Base-by-base conservation (phyloP, 2,888 invertebrate genomes). In the Clusia tigrina region DNA sequence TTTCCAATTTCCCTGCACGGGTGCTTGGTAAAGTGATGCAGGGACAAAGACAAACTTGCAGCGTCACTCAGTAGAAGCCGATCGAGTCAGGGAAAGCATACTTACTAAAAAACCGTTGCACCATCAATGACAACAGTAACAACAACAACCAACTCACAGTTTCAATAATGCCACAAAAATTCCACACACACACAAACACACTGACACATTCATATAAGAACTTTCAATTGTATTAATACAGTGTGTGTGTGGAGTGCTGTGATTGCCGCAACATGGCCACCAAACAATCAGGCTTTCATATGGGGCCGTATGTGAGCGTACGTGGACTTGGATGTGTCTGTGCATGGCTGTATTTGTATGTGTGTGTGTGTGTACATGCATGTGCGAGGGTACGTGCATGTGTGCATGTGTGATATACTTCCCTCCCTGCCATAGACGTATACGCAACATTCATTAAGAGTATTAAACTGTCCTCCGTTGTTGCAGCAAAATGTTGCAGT, bases 1-100 rank as follows among this genome's bases (percentile, higher is more conserved):
- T n/a, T n/a, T n/a, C n/a, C n/a, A n/a, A n/a, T n/a, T n/a, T n/a
- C n/a, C n/a, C n/a, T n/a, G n/a, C n/a, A n/a, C n/a, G n/a, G n/a
- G n/a, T n/a, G n/a, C n/a, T n/a, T n/a, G n/a, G n/a, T n/a, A n/a
- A n/a, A n/a, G n/a, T n/a, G n/a, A n/a, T n/a, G n/a, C n/a, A n/a
- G n/a, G n/a, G n/a, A 12, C 32, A 32, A 32, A 9, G 12, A 32
- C 6, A 32, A 32, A 32, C 32, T 48, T 48, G 48, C 48, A 48
- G 22, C 48, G 48, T 48, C 48, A 48, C 48, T 48, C 6, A 22
- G 53, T 67, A 63, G 60, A 52, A 38, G 60, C 56, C 56, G 52
- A 22, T 48, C n/a, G n/a, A n/a, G 42, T 17, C 42, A 15, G 6
- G 42, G 15, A 5, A 42, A n/a, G n/a, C n/a, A n/a, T n/a, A n/a